Percentiles rank a stretch among this genome's conserved stretches.
phyloP scores from a whole-genome alignment of 2,888 invertebrate species.

The Perdita meconis region DNA sequence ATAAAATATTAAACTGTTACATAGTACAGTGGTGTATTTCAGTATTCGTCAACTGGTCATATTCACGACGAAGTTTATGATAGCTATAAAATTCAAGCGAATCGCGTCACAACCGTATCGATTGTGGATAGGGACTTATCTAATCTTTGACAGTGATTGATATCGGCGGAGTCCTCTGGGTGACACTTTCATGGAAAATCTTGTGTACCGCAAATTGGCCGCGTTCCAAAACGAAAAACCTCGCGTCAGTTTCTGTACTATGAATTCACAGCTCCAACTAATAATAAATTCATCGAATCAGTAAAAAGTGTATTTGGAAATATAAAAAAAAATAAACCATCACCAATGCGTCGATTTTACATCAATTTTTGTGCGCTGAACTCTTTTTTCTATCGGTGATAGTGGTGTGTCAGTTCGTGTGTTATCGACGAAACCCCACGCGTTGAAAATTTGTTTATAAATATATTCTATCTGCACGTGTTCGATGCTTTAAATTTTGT shows the following conservation, averaged over 20 bases:
- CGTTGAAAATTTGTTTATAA: too few species aligned
- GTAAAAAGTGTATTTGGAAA: too few species aligned
- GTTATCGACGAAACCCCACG: too few species aligned
- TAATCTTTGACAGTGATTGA: conserved; percentile 56
- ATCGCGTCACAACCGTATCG: conserved; percentile 28
- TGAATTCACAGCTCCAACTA: neutral
- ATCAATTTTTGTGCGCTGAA: too few species aligned
- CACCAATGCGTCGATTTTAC: too few species aligned
- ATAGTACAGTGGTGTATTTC: too few species aligned
- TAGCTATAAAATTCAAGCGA: neutral
- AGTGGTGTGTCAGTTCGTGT: too few species aligned
- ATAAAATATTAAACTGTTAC: too few species aligned
- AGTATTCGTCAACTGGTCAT: too few species aligned
- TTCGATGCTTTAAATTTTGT: neutral
- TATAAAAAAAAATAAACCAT: too few species aligned
- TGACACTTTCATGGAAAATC: conserved; percentile 27
- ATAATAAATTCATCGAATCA: neutral
- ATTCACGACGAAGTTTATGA: neutral
- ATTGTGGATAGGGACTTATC: conserved; percentile 51
- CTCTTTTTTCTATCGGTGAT: too few species aligned
- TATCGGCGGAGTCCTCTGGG: neutral
- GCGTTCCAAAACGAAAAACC: neutral
- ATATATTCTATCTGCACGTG: too few species aligned
- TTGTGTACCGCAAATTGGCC: conserved; percentile 18
- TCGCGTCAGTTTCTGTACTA: neutral